A percentile compares a stretch with the other conserved stretches of the same genome.
Conservation (phyloP, 2,888 invertebrate species). For the Copidosoma aretas region DNA sequence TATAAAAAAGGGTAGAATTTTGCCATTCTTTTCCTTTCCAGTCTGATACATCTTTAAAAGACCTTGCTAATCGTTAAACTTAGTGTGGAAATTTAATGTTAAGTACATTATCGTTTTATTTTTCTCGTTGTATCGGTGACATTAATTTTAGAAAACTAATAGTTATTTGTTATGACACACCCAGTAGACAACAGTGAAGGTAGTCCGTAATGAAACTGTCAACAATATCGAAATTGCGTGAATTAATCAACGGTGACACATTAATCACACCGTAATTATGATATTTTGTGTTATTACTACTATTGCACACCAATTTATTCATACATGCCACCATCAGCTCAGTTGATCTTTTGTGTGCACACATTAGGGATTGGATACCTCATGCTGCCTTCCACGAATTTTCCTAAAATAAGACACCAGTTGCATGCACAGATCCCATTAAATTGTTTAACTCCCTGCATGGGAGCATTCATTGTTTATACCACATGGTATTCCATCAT, state of each 20-base stretch:
- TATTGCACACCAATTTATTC: too few relatives aligned
- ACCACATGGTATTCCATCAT: neutral
- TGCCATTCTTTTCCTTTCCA: constrained; percentile 20
- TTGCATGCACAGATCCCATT: constrained; percentile 11
- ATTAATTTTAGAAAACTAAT: neutral
- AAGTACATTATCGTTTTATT: constrained; percentile 11
- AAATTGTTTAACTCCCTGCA: constrained; percentile 14
- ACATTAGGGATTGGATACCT: too few relatives aligned
- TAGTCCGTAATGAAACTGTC: constrained; percentile 32
- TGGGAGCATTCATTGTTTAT: constrained; percentile 8
- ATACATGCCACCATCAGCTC: too few relatives aligned
- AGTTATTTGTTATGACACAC: constrained; percentile 27
- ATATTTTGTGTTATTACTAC: too few relatives aligned
- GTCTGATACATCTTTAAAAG: constrained; percentile 19
- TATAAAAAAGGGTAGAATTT: constrained; percentile 16
- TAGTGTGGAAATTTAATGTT: constrained; percentile 22
- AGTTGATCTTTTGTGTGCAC: too few relatives aligned
- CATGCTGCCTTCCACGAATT: too few relatives aligned
- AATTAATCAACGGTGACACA: constrained; percentile 19
- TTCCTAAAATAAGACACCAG: too few relatives aligned
- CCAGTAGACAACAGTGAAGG: constrained; percentile 32
- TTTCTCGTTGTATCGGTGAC: neutral
- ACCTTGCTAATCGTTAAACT: constrained; percentile 29
- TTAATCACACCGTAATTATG: too few relatives aligned
- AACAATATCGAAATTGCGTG: constrained; percentile 34